Base-by-base conservation (phyloP, 1,140 invertebrate species). In the Listronotus bonariensis region DNA sequence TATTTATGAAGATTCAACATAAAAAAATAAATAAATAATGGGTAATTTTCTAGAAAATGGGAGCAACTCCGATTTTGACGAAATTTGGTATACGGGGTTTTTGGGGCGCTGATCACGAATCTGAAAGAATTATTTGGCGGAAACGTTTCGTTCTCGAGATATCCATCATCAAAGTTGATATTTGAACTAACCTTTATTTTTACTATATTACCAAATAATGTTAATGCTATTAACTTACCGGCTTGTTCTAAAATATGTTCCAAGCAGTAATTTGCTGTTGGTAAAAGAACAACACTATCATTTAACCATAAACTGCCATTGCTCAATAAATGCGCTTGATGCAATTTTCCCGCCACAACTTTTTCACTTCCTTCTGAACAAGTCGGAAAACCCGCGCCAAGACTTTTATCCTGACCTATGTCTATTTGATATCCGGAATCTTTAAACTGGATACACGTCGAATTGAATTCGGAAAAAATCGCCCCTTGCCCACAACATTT, bases 401-500 rank as follows among this genome's bases (percentile, higher is more conserved):
- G 3, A 65, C 57, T 58, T 77, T 78, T 62, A 74, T 74, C 15
- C 67, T 68, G 68, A 70, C 77, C 8, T 7, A 69, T 20, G 48
- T 72, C 67, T 11, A 72, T 65, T 8, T 46, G 60, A 18, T 69
- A 70, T 10, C 53, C 26, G 9, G 31, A 10, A 38, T 69, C 67
- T 34, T 67, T 67, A 12, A 67, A 56, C 6, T 43, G 9, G 1
- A 65, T 69, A 52, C 72, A 77, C 41, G 77, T 79, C 67, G 80
- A 80, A 55, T 76, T 82, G 43, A 76, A 78, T 66, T 82, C 81
- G 66, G 83, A 83, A 73, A 84, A 90, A 51, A 81, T 77, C 6
- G 82, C 81, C 57, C 81, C 77, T 59, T 82, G 69, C 20, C 86
- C 82, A 68, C 87, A 87, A 65, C 86, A 87, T 76, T 87, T 84